These are phyloP conservation scores for Drosophila pandora DNA, from an alignment of 1,140 invertebrate species.

Conservation along the genomic window DNA sequence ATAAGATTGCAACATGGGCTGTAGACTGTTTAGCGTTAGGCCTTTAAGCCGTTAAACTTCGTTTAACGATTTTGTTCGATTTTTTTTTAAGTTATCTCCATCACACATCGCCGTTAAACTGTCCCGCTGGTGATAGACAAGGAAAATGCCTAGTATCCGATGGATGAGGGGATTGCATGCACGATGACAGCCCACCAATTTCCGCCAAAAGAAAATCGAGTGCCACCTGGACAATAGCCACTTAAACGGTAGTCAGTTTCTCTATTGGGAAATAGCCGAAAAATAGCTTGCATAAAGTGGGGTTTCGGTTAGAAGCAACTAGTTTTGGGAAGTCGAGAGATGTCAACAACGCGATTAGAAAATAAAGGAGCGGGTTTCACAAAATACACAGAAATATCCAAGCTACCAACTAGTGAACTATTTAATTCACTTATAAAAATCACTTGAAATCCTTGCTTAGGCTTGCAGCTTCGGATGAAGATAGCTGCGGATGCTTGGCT, in stretches of 20 bases:
- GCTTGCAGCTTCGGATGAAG: not conserved
- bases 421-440: too few relatives aligned
- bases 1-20: constrained; percentile 24
- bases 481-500: constrained; percentile 1
- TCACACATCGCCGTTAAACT: too few relatives aligned
- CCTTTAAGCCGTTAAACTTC: too few relatives aligned
- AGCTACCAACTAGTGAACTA: too few relatives aligned
- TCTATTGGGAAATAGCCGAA: constrained; percentile 26
- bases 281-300: constrained; percentile 17
- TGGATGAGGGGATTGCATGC: constrained; percentile 24
- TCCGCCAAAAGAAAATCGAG: constrained; percentile 19
- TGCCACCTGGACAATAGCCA: constrained; percentile 2
- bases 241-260: constrained; percentile 20
- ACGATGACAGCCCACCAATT: constrained; percentile 43
- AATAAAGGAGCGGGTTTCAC: constrained; percentile 23
- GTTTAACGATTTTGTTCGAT: too few relatives aligned
- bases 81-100: too few relatives aligned
- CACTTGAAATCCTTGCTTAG: not conserved
- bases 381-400: too few relatives aligned
- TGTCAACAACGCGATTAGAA: constrained; percentile 45
- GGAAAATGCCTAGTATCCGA: constrained; percentile 15
- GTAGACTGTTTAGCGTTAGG: constrained; percentile 22
- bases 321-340: constrained; percentile 35
- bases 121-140: too few relatives aligned
- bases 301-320: constrained; percentile 31